Conservation (phyloP, 2,888 invertebrate genomes). For the Oscheius onirici region DNA sequence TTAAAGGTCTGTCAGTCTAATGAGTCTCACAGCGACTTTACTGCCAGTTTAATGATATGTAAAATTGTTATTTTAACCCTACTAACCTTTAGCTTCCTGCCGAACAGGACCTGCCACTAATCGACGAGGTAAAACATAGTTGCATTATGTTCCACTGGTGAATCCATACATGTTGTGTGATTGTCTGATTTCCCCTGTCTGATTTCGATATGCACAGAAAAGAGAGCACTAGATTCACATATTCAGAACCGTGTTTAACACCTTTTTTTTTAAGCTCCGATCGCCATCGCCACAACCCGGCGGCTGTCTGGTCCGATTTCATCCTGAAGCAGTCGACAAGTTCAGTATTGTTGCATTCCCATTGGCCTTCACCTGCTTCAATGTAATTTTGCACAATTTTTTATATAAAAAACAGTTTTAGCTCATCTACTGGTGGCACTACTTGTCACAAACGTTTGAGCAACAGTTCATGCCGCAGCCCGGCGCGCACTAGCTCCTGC, state of each 20-base stretch:
- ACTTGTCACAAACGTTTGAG: slow-evolving; percentile 64
- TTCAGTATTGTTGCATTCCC: slow-evolving; percentile 95
- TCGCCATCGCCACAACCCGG: slow-evolving; percentile 41
- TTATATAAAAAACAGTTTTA: slow-evolving; percentile 41
- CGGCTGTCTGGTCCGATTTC: slow-evolving; percentile 55
- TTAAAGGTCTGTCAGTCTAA: no score
- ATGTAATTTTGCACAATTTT: slow-evolving; percentile 76
- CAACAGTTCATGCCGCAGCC: slow-evolving; percentile 42
- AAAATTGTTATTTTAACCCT: no score
- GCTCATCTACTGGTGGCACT: slow-evolving; percentile 79
- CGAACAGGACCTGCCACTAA: slow-evolving; percentile 52
- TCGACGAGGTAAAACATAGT: slow-evolving; percentile 48
- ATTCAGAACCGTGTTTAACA: neutral
- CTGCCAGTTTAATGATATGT: no score
- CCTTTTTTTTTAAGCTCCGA: slow-evolving; percentile 37
- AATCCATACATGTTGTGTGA: slow-evolving; percentile 25
- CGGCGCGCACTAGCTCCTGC: slow-evolving; percentile 9
- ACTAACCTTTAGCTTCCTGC: slow-evolving; percentile 41
- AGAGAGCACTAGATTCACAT: no score
- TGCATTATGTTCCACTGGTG: slow-evolving; percentile 4
- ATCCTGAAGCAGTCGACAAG: slow-evolving; percentile 82
- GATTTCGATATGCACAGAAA: no score
- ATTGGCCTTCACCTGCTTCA: slow-evolving; percentile 92
- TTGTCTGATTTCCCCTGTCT: neutral
- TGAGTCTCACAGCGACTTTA: no score